These are phyloP conservation scores for Spilosoma lubricipeda DNA, from an alignment of 2,888 invertebrate species.

Conservation along the genomic window DNA sequence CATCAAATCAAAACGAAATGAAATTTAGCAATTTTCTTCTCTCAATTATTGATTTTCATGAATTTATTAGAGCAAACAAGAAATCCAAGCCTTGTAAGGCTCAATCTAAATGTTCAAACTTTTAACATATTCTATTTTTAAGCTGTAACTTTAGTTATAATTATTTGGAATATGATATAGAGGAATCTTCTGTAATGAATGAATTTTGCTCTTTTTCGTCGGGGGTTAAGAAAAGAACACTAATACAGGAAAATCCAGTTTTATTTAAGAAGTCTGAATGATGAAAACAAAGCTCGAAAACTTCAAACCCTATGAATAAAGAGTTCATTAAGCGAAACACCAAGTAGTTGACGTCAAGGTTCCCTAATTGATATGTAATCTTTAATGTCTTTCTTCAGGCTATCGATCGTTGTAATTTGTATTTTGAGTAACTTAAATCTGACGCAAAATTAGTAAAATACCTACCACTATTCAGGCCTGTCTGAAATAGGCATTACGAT, in stretches of 20 bases:
- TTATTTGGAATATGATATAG: no score
- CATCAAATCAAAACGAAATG: no score
- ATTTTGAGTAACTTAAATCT: not conserved
- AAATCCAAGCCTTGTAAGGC: no score
- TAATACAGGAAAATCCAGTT: not conserved
- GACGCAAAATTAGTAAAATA: not conserved
- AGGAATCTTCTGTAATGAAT: no score
- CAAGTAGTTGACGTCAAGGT: not conserved
- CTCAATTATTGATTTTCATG: no score
- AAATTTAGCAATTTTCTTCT: no score
- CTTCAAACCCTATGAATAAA: not conserved
- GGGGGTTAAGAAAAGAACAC: not conserved
- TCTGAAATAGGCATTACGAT: not conserved
- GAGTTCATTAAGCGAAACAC: not conserved
- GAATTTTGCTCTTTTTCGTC: no score
- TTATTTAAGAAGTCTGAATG: not conserved
- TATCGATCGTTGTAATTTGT: not conserved
- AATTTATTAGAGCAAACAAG: no score
- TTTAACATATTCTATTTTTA: no score
- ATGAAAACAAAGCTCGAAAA: not conserved
- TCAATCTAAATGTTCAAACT: no score
- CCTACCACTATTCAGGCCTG: not conserved
- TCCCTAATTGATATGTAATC: constrained; percentile 6
- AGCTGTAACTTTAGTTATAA: no score
- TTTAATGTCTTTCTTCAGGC: constrained; percentile 3